Conservation (phyloP, 2,888 invertebrate species). For the Laspeyria flexula region DNA sequence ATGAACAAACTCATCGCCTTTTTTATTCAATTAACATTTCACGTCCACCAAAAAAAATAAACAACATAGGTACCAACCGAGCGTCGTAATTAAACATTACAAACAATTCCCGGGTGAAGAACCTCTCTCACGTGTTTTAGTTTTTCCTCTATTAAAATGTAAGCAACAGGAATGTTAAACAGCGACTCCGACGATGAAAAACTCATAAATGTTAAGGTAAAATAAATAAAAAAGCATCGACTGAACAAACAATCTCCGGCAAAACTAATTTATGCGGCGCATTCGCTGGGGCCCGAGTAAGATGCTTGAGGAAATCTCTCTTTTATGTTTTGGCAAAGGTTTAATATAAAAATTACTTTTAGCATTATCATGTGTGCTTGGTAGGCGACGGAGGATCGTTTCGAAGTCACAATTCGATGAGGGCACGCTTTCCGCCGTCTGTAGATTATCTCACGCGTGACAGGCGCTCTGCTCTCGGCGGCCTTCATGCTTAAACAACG, state of each 20-base stretch:
- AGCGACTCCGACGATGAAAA: slow-evolving; percentile 55
- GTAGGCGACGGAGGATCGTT: slow-evolving; percentile 63
- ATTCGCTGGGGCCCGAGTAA: slow-evolving; percentile 66
- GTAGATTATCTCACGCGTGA: slow-evolving; percentile 80
- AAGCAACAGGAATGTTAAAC: slow-evolving; percentile 40
- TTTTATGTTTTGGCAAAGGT: slow-evolving; percentile 82
- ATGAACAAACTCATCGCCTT: slow-evolving; percentile 51
- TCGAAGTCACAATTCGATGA: slow-evolving; percentile 61
- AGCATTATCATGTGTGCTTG: slow-evolving; percentile 79
- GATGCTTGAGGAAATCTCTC: slow-evolving; percentile 69
- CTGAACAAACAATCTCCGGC: slow-evolving; percentile 80
- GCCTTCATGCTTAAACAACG: slow-evolving; percentile 58
- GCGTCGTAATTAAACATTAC: slow-evolving; percentile 53
- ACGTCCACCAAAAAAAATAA: slow-evolving; percentile 44
- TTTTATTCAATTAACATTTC: slow-evolving; percentile 63
- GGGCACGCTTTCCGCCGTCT: slow-evolving; percentile 64
- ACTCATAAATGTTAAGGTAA: slow-evolving; percentile 78
- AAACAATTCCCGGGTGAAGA: slow-evolving; percentile 46
- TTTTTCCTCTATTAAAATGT: slow-evolving; percentile 42
- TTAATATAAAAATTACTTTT: slow-evolving; percentile 85
- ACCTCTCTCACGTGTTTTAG: slow-evolving; percentile 31
- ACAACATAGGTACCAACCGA: slow-evolving; percentile 27
- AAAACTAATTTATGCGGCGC: slow-evolving; percentile 83
- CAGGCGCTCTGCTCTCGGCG: slow-evolving; percentile 67
- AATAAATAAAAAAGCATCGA: slow-evolving; percentile 69